These are phyloP conservation scores for Castor canadensis DNA, from an alignment of 2,113 vertebrate genomes.

Conservation along the genomic window DNA sequence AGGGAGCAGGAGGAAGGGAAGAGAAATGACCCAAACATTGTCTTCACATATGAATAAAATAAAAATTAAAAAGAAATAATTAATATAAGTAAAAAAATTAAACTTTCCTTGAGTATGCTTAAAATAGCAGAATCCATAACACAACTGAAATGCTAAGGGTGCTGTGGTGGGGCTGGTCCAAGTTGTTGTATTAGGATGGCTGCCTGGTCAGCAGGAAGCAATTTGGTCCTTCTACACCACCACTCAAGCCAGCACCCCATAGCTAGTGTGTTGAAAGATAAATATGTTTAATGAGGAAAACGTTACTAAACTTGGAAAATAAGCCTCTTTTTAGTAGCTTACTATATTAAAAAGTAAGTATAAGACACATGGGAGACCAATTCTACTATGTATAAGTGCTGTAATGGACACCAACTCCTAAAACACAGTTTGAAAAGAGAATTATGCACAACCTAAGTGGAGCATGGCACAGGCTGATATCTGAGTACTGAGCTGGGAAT, in stretches of 20 bases:
- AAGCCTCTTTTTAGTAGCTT: background rate
- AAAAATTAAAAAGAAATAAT: no score
- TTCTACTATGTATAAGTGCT: background rate
- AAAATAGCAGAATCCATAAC: background rate
- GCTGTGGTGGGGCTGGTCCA: background rate
- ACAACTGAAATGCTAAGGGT: background rate
- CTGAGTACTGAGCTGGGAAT: conserved; percentile 64
- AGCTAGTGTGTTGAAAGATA: conserved; percentile 24
- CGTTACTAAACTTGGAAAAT: conserved; percentile 50
- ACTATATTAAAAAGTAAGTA: conserved; percentile 47
- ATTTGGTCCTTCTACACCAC: background rate
- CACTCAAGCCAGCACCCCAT: background rate
- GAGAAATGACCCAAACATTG: no score
- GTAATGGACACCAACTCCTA: conserved; percentile 52
- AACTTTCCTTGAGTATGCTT: background rate
- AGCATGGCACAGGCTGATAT: conserved; percentile 71
- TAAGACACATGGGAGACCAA: conserved; percentile 45
- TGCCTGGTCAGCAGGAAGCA: conserved; percentile 40
- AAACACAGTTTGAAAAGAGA: conserved; percentile 65
- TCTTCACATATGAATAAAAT: no score
- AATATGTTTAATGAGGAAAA: conserved; percentile 37
- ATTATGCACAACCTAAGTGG: conserved; percentile 50
- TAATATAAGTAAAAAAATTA: background rate
- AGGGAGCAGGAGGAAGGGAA: no score
- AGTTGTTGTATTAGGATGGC: conserved; percentile 13